phyloP scores from a whole-genome alignment of 1,140 invertebrate genomes.

The Aphaenogaster floridana region DNA sequence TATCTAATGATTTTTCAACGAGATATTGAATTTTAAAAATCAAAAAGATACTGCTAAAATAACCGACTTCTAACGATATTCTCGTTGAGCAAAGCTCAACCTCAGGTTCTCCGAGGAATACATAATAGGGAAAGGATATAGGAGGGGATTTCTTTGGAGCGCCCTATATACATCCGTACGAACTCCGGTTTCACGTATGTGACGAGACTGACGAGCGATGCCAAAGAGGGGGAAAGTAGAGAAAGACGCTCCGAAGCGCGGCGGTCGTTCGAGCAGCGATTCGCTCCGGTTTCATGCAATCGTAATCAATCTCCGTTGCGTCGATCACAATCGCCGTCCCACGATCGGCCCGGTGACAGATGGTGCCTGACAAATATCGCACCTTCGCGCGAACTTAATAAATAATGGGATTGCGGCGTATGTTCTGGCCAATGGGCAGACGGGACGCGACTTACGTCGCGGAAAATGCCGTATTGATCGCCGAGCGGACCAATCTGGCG shows the following conservation, averaged over 20 bases:
- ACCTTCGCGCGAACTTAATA: constrained; percentile 82
- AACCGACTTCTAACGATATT: neutral
- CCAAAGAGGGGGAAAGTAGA: constrained; percentile 31
- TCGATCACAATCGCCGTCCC: constrained; percentile 14
- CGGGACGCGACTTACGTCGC: constrained; percentile 83
- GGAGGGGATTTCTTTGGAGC: neutral
- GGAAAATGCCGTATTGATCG: constrained; percentile 84
- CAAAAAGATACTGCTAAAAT: neutral
- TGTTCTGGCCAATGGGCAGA: constrained; percentile 83
- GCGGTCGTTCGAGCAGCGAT: neutral
- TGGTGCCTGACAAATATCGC: constrained; percentile 43
- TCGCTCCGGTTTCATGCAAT: neutral
- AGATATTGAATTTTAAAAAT: neutral
- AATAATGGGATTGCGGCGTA: constrained; percentile 85
- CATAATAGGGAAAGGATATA: neutral
- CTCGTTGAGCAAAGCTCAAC: neutral
- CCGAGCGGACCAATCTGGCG: constrained; percentile 62
- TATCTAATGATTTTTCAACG: neutral
- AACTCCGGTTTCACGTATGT: constrained; percentile 69
- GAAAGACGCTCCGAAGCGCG: constrained; percentile 55
- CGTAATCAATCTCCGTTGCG: neutral
- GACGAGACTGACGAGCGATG: neutral
- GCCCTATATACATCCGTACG: constrained; percentile 40
- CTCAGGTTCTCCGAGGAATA: neutral
- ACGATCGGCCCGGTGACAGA: neutral